These are phyloP conservation scores for Cyclophora albipunctata DNA, from an alignment of 2,888 invertebrate species.

Conservation along the genomic window DNA sequence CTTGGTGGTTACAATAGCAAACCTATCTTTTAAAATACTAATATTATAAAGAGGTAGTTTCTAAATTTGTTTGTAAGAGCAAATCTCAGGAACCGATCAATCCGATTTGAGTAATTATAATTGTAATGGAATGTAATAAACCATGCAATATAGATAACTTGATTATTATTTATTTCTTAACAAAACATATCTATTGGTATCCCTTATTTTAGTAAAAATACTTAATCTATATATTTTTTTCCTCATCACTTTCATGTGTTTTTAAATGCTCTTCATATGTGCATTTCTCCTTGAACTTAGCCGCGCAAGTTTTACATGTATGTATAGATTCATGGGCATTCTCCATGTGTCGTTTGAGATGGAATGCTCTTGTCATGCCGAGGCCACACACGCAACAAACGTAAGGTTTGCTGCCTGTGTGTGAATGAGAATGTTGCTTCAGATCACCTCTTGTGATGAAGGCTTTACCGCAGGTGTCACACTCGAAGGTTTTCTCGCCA, in stretches of 20 bases:
- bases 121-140: no score
- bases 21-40: no score
- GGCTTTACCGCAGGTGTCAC: conserved; percentile 50
- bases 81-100: no score
- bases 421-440: conserved; percentile 57
- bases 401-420: conserved; percentile 54
- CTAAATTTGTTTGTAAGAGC: no score
- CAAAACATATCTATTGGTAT: no score
- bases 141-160: no score
- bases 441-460: conserved; percentile 65
- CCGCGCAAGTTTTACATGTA: conserved; percentile 33
- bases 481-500: conserved; percentile 65
- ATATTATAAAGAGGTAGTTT: no score
- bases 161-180: no score
- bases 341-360: conserved; percentile 58
- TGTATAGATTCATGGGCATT: conserved; percentile 36
- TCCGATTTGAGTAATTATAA: no score
- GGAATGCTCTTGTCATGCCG: conserved; percentile 52
- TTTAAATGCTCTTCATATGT: conserved; percentile 42
- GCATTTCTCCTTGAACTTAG: conserved; percentile 34
- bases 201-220: no score
- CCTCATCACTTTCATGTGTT: conserved; percentile 18
- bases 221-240: no score
- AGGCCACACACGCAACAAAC: conserved; percentile 57
- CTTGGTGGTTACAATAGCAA: no score